Base-by-base conservation (phyloP, 1,140 invertebrate species). In the Drosophila ficusphila region DNA sequence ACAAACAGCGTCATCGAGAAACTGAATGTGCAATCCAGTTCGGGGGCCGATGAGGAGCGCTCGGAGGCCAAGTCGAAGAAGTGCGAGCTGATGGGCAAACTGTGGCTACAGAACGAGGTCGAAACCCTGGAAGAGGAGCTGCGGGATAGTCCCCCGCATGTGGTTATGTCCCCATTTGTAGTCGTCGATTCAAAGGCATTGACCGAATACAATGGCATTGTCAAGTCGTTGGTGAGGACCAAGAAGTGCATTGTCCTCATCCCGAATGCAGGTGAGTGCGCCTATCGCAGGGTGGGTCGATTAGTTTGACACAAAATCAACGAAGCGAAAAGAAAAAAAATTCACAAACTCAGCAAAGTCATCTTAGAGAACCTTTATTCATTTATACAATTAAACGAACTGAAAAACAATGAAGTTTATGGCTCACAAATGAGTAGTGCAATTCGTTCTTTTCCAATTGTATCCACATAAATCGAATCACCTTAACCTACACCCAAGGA, bases 161-260 rank as follows among this genome's bases (percentile, higher is more conserved):
- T 91, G 27, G 92, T 92, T 5, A 93, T 96, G 68, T 95, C 95
- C 0, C 95, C 96, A 0, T 97, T 96, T 90, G 91, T 97, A 21
- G 95, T 97, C 5, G 92, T 95, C 1, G 96, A 97, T 90, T 93
- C 95, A 6, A 94, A 95, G 60, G 94, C 94, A 16, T 92, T 97
- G 12, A 94, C 94, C 48, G 93, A 95, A 58, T 94, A 95, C 81
- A 94, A 95, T 49, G 93, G 94, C 19, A 93, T 95, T 34, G 94
- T 98, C 14, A 97, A 96, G 83, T 95, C 96, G 71, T 92, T 98
- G 27, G 94, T 97, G 4, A 93, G 93, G 75, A 93, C 95, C 1
- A 95, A 95, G 54, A 95, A 95, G 77, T 96, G 97, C 83, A 95
- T 97, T 54, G 92, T 97, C 23, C 92, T 97, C 16, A 95, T 97